These are phyloP conservation scores for Leptatherina wallacei DNA, from an alignment of 2,797 vertebrate species.

Conservation along the genomic window DNA sequence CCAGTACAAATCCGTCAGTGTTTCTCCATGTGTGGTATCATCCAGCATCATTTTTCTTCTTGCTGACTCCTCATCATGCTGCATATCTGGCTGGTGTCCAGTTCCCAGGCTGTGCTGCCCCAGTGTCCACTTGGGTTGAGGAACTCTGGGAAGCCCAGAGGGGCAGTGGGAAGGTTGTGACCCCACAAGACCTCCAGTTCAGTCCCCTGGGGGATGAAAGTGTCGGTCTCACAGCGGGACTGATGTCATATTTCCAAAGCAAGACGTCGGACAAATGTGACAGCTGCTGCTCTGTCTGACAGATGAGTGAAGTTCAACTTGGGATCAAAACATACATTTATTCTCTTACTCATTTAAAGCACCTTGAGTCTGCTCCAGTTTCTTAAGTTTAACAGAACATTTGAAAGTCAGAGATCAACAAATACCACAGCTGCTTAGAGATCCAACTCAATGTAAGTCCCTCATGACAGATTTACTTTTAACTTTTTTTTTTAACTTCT, in stretches of 20 bases:
- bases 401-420: not conserved
- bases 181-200: constrained; percentile 66
- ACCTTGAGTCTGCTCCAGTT: not conserved
- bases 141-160: constrained; percentile 75
- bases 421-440: constrained; percentile 30
- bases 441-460: not conserved
- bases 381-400: not conserved
- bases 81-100: constrained; percentile 63
- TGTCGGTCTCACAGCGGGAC: constrained; percentile 70
- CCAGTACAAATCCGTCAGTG: constrained; percentile 7
- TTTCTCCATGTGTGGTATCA: constrained; percentile 28
- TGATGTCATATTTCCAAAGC: constrained; percentile 78
- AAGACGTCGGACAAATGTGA: constrained; percentile 68
- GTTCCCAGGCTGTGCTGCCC: constrained; percentile 81
- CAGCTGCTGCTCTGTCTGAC: constrained; percentile 49
- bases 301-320: constrained; percentile 24
- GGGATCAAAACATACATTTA: constrained; percentile 18
- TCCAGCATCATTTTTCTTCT: constrained; percentile 22
- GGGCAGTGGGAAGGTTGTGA: constrained; percentile 82
- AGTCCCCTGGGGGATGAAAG: constrained; percentile 64
- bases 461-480: not conserved
- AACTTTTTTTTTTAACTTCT: not conserved
- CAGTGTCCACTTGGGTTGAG: constrained; percentile 54
- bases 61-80: constrained; percentile 25
- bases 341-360: constrained; percentile 9